Conservation (phyloP, 2,797 vertebrate genomes). For the Adrianichthys oophorus region DNA sequence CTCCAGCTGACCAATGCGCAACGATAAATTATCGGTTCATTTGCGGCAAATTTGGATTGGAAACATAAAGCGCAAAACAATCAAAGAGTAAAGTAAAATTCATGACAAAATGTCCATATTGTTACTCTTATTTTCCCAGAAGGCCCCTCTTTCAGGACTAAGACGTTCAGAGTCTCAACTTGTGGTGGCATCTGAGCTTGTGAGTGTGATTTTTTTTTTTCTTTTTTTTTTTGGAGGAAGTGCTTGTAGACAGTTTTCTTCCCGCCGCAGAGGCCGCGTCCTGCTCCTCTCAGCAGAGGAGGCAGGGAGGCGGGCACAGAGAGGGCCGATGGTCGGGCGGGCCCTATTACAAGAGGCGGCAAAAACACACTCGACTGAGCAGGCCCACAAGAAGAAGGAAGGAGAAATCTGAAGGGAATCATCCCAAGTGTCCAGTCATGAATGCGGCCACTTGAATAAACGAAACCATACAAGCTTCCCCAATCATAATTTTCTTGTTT, state of each 20-base stretch:
- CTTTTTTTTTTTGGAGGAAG: constrained; percentile 40
- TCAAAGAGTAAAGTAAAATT: neutral
- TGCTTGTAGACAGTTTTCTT: constrained; percentile 70
- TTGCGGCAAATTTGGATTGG: neutral
- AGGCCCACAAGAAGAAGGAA: neutral
- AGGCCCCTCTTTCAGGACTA: constrained; percentile 40
- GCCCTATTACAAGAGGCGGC: constrained; percentile 47
- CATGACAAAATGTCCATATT: constrained; percentile 38
- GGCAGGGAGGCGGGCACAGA: constrained; percentile 75
- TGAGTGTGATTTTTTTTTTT: constrained; percentile 66
- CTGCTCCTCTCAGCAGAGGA: constrained; percentile 71
- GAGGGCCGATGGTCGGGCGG: constrained; percentile 46
- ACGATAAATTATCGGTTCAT: constrained; percentile 1
- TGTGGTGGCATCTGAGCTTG: constrained; percentile 62
- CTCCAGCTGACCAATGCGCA: constrained; percentile 19
- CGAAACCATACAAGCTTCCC: too few relatives aligned
- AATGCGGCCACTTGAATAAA: too few relatives aligned
- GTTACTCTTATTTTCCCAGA: constrained; percentile 43
- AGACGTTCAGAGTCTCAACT: constrained; percentile 58
- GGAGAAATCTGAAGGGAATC: too few relatives aligned
- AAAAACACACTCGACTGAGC: constrained; percentile 21
- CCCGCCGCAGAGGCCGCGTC: constrained; percentile 82
- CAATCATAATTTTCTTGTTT: too few relatives aligned
- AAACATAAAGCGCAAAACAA: neutral
- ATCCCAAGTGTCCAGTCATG: too few relatives aligned